phyloP scores from a whole-genome alignment of 1,140 invertebrate genomes.

The Heliconius himera region DNA sequence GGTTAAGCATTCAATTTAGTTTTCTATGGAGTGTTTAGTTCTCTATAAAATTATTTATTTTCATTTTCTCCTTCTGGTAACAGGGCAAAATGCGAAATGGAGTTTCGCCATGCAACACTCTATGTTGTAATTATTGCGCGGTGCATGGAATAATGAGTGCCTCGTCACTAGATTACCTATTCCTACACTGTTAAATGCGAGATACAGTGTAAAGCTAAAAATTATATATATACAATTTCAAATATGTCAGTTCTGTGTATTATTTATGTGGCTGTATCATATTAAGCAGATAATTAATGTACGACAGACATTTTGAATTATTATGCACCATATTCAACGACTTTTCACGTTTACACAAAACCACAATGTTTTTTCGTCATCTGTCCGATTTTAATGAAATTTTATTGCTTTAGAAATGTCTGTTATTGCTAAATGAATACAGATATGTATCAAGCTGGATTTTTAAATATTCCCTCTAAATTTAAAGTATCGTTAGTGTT shows the following conservation, averaged over 20 bases:
- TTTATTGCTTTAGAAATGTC: not conserved
- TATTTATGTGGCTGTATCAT: not conserved
- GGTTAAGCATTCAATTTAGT: no score
- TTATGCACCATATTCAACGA: conserved; percentile 1
- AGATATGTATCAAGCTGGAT: not conserved
- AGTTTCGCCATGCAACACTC: no score
- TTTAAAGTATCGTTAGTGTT: no score
- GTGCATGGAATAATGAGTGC: no score
- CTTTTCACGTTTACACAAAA: not conserved
- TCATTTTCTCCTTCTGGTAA: no score
- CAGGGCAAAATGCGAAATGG: no score
- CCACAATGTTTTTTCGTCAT: not conserved
- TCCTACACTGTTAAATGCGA: not conserved
- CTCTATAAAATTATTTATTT: no score
- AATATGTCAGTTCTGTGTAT: not conserved
- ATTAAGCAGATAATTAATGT: not conserved
- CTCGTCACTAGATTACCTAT: not conserved
- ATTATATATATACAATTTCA: no score
- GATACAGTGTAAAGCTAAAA: not conserved
- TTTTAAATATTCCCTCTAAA: not conserved
- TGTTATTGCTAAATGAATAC: not conserved
- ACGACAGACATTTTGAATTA: not conserved
- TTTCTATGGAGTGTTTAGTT: no score
- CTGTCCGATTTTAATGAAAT: not conserved
- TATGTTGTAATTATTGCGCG: no score